Conservation (phyloP, 2,113 vertebrate species). For the Struthio camelus region DNA sequence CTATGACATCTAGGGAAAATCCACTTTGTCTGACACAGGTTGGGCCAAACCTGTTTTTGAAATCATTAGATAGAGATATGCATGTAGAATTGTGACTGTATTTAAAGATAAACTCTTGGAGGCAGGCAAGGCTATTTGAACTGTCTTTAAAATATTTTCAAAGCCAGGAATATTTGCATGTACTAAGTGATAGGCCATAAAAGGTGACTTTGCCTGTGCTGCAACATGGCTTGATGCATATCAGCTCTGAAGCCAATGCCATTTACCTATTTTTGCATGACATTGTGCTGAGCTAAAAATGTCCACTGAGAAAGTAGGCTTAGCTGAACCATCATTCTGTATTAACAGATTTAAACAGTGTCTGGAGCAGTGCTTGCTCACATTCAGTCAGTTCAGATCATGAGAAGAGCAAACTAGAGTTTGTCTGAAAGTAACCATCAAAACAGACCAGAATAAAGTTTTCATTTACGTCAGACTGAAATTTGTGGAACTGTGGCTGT, state of each 20-base stretch:
- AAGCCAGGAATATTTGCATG: not conserved
- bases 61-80: not conserved
- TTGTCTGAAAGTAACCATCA: not conserved
- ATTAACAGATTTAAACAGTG: not conserved
- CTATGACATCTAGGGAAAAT: not conserved
- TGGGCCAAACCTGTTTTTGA: not conserved
- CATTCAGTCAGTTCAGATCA: not conserved
- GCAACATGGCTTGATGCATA: not conserved
- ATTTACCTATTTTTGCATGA: not conserved
- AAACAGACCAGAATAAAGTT: not conserved
- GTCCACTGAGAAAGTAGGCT: not conserved
- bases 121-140: not conserved
- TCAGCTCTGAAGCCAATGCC: not conserved
- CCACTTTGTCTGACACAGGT: not conserved
- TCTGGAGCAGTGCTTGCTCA: not conserved
- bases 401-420: not conserved
- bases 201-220: not conserved
- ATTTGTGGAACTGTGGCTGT: not conserved
- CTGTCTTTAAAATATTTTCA: not conserved
- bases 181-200: not conserved
- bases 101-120: not conserved
- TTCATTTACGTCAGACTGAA: not conserved
- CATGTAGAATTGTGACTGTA: not conserved
- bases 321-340: not conserved
- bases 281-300: not conserved